Conservation (phyloP, 1,140 invertebrate species). For the Rhopalosiphum padi region DNA sequence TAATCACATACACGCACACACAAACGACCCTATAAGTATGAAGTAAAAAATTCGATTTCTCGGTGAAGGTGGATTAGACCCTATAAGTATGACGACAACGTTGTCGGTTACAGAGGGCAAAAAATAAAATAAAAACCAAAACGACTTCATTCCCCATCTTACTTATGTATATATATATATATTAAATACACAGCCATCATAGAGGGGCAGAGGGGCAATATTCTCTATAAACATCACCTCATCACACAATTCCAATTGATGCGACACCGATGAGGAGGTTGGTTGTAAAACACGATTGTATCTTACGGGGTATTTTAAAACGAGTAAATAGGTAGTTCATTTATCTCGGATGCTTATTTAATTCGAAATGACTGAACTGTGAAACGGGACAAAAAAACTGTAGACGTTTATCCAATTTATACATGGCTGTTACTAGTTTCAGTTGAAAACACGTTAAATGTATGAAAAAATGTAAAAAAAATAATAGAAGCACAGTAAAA, state of each 20-base stretch:
- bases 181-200: background rate
- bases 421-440: background rate
- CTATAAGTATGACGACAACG: background rate
- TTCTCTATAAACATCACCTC: background rate
- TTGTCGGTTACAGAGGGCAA: background rate
- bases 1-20: background rate
- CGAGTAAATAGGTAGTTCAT: background rate
- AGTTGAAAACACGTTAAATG: background rate
- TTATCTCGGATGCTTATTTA: background rate
- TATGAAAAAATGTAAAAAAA: background rate
- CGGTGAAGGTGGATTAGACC: background rate
- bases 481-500: background rate
- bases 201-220: background rate
- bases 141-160: background rate
- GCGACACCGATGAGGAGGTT: background rate
- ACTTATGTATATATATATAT: background rate
- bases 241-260: background rate
- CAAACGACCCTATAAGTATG: no score
- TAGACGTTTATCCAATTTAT: background rate
- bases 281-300: background rate
- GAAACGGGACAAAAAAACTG: background rate
- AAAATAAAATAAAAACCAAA: background rate
- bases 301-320: background rate
- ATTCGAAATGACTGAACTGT: background rate
- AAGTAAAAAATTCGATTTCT: background rate